Evolutionary conservation across 2,888 invertebrate genomes (phyloP).

Genomic region (Aethes cnicana): DNA sequence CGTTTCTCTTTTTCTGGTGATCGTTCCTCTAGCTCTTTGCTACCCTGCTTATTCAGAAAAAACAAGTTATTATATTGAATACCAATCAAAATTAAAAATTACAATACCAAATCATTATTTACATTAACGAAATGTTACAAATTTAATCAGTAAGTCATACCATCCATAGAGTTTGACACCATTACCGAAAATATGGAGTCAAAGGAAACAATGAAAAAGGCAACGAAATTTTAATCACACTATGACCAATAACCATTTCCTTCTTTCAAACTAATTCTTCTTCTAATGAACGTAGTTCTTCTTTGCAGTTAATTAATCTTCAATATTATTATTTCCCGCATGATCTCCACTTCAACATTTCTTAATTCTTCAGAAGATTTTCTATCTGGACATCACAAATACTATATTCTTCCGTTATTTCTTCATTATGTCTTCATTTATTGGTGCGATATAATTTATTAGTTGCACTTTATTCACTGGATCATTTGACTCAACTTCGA

Average conservation of each 20-base stretch:
- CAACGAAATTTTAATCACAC: constrained; percentile 27
- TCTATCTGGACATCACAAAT: too few species aligned
- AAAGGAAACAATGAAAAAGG: constrained; percentile 64
- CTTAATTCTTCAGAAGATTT: too few species aligned
- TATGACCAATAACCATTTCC: background rate
- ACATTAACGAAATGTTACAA: constrained; percentile 10
- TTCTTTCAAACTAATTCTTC: constrained; percentile 8
- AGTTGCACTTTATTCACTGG: constrained; percentile 52
- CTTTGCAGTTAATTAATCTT: too few species aligned
- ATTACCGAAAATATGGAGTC: constrained; percentile 38
- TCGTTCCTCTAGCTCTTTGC: constrained; percentile 82
- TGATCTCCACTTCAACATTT: too few species aligned
- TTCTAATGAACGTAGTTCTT: too few species aligned
- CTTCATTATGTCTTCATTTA: background rate
- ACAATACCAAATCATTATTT: background rate
- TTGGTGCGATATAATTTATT: constrained; percentile 1
- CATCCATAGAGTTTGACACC: background rate
- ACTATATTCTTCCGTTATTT: background rate
- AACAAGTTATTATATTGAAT: too few species aligned
- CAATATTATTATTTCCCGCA: too few species aligned
- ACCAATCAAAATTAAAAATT: constrained; percentile 18
- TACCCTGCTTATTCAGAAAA: constrained; percentile 76
- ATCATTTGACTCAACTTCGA: constrained; percentile 55
- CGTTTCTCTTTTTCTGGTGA: constrained; percentile 89
- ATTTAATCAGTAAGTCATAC: constrained; percentile 10